Evolutionary conservation across 2,113 vertebrate species (phyloP).

Genomic region (Cavia aperea): DNA sequence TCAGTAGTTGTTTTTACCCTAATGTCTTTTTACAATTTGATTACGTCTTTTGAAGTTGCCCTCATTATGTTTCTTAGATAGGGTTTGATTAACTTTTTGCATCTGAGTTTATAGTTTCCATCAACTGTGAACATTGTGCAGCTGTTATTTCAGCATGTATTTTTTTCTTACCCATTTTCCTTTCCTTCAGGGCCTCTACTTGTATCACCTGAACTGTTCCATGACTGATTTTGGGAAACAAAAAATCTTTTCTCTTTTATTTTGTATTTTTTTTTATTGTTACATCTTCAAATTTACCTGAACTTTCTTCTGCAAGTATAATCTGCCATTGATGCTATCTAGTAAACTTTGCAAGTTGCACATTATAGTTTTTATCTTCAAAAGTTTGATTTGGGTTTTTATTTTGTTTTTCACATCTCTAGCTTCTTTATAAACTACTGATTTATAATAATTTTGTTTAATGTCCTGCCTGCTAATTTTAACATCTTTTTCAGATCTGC

Average conservation of each 20-base stretch:
- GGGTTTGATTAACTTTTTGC: neutral
- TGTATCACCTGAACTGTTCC: neutral
- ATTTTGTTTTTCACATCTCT: neutral
- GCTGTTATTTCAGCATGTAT: neutral
- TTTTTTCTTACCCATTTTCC: neutral
- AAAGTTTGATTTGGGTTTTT: neutral
- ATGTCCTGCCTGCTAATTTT: neutral
- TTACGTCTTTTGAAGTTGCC: neutral
- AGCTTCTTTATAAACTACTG: neutral
- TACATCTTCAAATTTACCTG: neutral
- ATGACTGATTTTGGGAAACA: neutral
- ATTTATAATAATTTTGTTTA: slow-evolving; percentile 12
- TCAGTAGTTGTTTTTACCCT: neutral
- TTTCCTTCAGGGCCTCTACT: neutral
- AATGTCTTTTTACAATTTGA: neutral
- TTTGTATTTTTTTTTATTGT: neutral
- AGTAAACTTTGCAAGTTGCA: neutral
- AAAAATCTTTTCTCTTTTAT: neutral
- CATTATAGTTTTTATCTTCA: neutral
- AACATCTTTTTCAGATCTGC: neutral
- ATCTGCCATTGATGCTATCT: neutral
- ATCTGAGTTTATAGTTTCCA: neutral
- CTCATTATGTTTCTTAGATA: neutral
- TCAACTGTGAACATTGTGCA: neutral
- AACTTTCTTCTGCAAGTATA: neutral